phyloP scores from a whole-genome alignment of 2,113 vertebrate species.

The Ascaphus truei region DNA sequence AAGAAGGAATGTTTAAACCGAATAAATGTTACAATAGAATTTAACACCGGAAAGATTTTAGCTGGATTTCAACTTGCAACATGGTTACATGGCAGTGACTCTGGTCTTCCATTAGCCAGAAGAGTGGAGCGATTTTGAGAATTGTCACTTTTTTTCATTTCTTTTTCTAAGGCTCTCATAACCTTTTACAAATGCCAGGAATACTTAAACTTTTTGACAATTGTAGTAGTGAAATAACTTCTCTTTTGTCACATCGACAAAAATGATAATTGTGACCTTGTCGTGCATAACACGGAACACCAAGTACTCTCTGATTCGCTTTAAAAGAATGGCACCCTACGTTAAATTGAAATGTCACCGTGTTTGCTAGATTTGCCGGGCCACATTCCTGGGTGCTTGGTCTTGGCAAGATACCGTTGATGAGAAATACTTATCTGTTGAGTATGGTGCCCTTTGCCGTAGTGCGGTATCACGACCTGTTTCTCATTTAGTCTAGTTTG shows the following conservation, averaged over 20 bases:
- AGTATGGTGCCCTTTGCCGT: constrained; percentile 68
- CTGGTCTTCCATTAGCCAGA: not conserved
- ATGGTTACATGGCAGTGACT: not conserved
- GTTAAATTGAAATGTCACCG: constrained; percentile 25
- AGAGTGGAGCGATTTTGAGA: not conserved
- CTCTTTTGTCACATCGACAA: constrained; percentile 7
- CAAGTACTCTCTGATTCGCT: constrained; percentile 34
- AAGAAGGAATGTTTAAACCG: not conserved
- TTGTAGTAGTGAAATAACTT: constrained; percentile 18
- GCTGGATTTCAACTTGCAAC: no score
- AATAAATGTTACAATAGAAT: no score
- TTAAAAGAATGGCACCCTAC: constrained; percentile 34
- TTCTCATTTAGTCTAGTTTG: constrained; percentile 78
- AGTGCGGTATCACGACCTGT: constrained; percentile 74
- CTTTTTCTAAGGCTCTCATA: not conserved
- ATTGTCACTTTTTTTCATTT: not conserved
- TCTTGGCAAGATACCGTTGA: constrained; percentile 47
- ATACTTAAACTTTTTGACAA: constrained; percentile 1
- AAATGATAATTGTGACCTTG: constrained; percentile 30
- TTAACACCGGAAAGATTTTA: no score
- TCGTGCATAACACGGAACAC: constrained; percentile 27
- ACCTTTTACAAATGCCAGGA: not conserved
- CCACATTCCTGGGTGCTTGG: constrained; percentile 2
- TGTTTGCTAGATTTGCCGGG: constrained; percentile 31
- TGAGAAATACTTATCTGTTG: constrained; percentile 56